phyloP scores from a whole-genome alignment of 2,113 vertebrate species.

The Neolamprologus tretocephalus region DNA sequence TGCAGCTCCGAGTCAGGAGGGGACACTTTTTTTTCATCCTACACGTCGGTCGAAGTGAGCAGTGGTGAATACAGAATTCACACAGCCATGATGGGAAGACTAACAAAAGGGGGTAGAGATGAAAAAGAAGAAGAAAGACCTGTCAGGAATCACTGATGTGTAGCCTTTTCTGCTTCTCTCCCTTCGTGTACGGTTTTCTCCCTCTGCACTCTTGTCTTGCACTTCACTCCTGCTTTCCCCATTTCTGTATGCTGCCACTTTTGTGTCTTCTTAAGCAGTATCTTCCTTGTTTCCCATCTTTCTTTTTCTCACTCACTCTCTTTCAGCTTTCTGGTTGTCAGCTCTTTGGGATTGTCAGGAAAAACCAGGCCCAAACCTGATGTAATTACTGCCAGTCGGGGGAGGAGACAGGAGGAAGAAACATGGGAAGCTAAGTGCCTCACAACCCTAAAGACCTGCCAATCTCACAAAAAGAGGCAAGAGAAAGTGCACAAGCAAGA shows the following conservation, averaged over 20 bases:
- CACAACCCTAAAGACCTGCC: constrained; percentile 52
- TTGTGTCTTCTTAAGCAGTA: not conserved
- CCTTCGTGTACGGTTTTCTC: not conserved
- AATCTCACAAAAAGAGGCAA: constrained; percentile 33
- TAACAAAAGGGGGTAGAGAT: not conserved
- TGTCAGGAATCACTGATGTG: constrained; percentile 40
- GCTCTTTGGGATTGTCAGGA: constrained; percentile 28
- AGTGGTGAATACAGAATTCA: constrained; percentile 16
- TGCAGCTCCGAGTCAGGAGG: not conserved
- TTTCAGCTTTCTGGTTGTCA: constrained; percentile 14
- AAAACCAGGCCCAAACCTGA: constrained; percentile 25
- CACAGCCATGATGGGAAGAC: constrained; percentile 8
- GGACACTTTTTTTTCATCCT: not conserved
- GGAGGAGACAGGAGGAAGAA: constrained; percentile 36
- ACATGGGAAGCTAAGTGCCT: constrained; percentile 38
- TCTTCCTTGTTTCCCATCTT: not conserved
- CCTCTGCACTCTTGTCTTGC: not conserved
- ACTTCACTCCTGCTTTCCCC: not conserved
- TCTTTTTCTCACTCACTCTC: not conserved
- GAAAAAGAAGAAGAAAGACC: constrained; percentile 10
- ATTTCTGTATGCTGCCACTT: not conserved
- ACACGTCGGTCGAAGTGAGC: not conserved
- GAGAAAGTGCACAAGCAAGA: not conserved
- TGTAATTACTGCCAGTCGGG: constrained; percentile 66
- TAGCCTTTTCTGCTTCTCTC: constrained; percentile 9